Base-by-base conservation (phyloP, 2,113 vertebrate genomes). In the Phylloscopus trochiloides region DNA sequence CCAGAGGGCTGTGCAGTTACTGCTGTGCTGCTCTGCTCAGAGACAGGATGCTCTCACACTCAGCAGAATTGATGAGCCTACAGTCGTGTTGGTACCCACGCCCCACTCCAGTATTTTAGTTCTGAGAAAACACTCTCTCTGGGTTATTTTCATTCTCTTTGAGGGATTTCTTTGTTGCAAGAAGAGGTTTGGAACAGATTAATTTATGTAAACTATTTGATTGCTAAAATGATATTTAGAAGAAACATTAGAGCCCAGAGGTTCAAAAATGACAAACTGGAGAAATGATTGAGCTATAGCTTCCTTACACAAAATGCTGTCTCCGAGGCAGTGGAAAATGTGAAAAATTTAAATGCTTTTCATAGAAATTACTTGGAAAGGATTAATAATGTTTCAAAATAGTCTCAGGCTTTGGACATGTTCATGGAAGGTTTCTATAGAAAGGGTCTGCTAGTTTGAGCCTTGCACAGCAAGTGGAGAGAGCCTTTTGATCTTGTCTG, bases 71-170 rank as follows among this genome's bases (percentile, higher is more conserved):
- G 2, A 29, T 0, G 4, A 28, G n/a, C 62, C 57, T 34, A 3
- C n/a, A 8, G 26, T 50, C 20, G 4, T 2, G 7, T 63, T 74
- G 47, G 40, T 55, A 28, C 17, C 31, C 3, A 3, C 0, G 0
- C 34, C 42, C 36, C 76, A 26, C 29, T 71, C 5, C 17, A 68
- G 21, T 40, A 36, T 62, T 92, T 86, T 47, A 80, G 51, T 54
- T 48, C 21, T 75, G 32, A 32, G 24, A 73, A 89, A 77, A 62
- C 4, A n/a, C 43, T 22, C 1, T 48, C 42, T 74, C 2, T 58
- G 40, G 5, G 3, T 70, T 94, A 20, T 73, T 92, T 85, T 70
- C 10, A 10, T 66, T 72, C 38, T 86, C 20, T 58, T 57, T 14
- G 14, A 38, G 62, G 28, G 48, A 17, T 45, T 76, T 70, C 26